These are phyloP conservation scores for Gryon sp. DNA, from an alignment of 1,140 invertebrate species.

Conservation along the genomic window DNA sequence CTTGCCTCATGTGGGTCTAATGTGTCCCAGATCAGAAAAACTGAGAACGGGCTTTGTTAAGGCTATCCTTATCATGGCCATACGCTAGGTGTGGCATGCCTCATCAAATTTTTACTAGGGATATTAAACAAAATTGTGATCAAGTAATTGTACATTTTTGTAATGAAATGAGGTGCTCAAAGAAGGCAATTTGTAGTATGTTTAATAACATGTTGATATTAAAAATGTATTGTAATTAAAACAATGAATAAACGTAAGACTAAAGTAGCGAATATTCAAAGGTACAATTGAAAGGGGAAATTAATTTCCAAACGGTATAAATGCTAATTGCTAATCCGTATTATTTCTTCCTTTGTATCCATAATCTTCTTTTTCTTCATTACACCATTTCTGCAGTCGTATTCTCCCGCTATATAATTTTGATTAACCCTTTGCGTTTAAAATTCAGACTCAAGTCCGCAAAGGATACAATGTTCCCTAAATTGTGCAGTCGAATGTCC, in stretches of 20 bases:
- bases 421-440: slow-evolving; percentile 50
- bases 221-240: slow-evolving; percentile 11
- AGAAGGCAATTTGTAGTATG: too few species aligned
- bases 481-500: neutral
- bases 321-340: slow-evolving; percentile 46
- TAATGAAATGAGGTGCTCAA: too few species aligned
- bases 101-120: too few species aligned
- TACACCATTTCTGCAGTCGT: slow-evolving; percentile 4
- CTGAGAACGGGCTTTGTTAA: too few species aligned
- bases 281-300: slow-evolving; percentile 15
- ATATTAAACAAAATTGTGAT: too few species aligned
- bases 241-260: slow-evolving; percentile 5
- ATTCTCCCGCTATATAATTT: slow-evolving; percentile 20
- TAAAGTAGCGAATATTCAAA: neutral
- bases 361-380: slow-evolving; percentile 39
- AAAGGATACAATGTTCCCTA: slow-evolving; percentile 11
- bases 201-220: too few species aligned
- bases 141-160: too few species aligned
- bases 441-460: slow-evolving; percentile 8
- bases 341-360: slow-evolving; percentile 22
- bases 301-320: slow-evolving; percentile 28
- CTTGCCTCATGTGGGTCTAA: too few species aligned
- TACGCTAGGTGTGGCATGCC: too few species aligned
- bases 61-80: too few species aligned
- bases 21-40: too few species aligned